Conservation (phyloP, 1,140 invertebrate species). For the Sycophaga agraensis region DNA sequence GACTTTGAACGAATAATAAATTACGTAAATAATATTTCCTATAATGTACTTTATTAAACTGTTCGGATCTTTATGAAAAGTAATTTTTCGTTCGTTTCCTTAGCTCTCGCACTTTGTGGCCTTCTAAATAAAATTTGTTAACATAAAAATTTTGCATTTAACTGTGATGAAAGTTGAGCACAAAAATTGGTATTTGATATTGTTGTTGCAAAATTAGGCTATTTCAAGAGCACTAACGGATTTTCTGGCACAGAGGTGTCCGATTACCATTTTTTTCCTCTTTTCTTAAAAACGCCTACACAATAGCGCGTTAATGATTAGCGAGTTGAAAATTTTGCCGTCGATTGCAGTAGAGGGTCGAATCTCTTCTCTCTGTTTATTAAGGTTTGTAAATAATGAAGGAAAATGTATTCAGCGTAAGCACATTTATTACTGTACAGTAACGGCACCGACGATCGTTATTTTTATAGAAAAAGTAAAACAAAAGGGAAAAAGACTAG, state of each 20-base stretch:
- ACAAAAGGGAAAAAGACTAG: conserved; percentile 22
- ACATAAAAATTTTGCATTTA: conserved; percentile 6
- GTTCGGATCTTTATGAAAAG: conserved; percentile 11
- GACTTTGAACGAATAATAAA: conserved; percentile 5
- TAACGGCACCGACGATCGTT: conserved; percentile 25
- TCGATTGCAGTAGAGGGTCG: conserved; percentile 15
- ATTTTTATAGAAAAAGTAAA: conserved; percentile 28
- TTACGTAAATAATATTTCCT: conserved; percentile 6
- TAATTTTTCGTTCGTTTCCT: conserved; percentile 14
- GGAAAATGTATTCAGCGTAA: conserved; percentile 19
- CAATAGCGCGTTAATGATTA: conserved; percentile 9
- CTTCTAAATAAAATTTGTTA: conserved; percentile 24
- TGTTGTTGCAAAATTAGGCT: conserved; percentile 17
- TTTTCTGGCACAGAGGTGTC: conserved; percentile 17
- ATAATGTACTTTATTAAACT: conserved; percentile 4
- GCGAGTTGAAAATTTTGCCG: conserved; percentile 19
- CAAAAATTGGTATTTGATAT: conserved; percentile 8
- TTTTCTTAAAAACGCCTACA: conserved; percentile 12
- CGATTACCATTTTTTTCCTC: conserved; percentile 5
- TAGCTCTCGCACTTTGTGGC: conserved; percentile 29
- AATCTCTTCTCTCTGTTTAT: conserved; percentile 1
- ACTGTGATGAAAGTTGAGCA: neutral
- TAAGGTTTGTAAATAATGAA: conserved; percentile 19
- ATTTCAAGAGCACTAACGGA: conserved; percentile 3
- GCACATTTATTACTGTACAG: conserved; percentile 28